Conservation (phyloP, 2,888 invertebrate species). For the Carcina quercana region DNA sequence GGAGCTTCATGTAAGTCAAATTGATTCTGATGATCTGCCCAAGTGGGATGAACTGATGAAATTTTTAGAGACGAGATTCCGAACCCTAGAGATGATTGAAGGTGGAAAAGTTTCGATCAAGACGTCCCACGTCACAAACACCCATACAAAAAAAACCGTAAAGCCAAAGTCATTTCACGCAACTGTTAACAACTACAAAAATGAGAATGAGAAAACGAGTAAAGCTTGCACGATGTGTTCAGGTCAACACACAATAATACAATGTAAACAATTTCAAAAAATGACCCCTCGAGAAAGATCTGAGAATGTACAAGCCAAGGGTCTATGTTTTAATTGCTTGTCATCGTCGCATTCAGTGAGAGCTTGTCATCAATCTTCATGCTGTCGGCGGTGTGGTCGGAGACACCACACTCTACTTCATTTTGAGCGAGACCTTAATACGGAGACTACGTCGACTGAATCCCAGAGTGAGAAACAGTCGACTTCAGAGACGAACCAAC, state of each 20-base stretch:
- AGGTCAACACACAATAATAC: too few relatives aligned
- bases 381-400: constrained; percentile 14
- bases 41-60: constrained; percentile 10
- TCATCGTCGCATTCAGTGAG: constrained; percentile 6
- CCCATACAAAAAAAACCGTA: not conserved
- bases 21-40: constrained; percentile 3
- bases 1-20: constrained; percentile 9
- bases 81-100: constrained; percentile 11
- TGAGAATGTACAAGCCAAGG: constrained; percentile 10
- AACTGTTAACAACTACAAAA: not conserved
- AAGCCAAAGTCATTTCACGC: constrained; percentile 11
- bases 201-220: too few relatives aligned
- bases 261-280: constrained; percentile 12
- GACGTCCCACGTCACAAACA: not conserved
- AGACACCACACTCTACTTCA: constrained; percentile 18
- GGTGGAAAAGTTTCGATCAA: too few relatives aligned
- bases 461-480: not conserved
- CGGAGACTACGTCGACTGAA: not conserved
- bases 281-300: constrained; percentile 6
- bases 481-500: not conserved
- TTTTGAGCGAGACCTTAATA: constrained; percentile 3
- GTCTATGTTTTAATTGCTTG: constrained; percentile 13
- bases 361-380: constrained; percentile 9
- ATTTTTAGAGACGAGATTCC: constrained; percentile 11
- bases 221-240: too few relatives aligned